Conservation (phyloP, 2,888 invertebrate genomes). For the Ichneumoninae sp. region DNA sequence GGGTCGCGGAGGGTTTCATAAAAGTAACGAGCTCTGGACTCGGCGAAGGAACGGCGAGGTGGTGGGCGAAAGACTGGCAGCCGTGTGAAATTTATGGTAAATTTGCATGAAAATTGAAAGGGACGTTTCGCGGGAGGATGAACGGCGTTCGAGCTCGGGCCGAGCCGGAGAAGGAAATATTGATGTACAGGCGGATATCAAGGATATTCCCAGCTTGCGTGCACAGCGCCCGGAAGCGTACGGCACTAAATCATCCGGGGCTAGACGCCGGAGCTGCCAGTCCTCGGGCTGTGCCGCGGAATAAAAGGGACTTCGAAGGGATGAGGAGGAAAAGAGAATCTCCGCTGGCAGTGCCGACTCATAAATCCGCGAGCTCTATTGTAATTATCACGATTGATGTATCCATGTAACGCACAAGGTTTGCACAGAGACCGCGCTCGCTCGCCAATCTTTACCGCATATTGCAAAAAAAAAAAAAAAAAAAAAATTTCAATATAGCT, state of each 20-base stretch:
- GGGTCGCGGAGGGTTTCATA: constrained; percentile 29
- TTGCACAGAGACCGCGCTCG: not conserved
- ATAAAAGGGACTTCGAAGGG: constrained; percentile 21
- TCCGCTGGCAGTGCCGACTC: constrained; percentile 8
- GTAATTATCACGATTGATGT: constrained; percentile 36
- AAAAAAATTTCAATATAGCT: not conserved
- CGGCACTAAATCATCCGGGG: constrained; percentile 52
- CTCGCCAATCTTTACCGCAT: not conserved
- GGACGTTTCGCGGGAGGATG: constrained; percentile 51
- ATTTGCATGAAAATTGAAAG: constrained; percentile 72
- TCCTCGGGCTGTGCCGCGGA: constrained; percentile 24
- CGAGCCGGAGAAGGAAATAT: constrained; percentile 49
- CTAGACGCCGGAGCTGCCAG: constrained; percentile 47
- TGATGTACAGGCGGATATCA: constrained; percentile 68
- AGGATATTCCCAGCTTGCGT: constrained; percentile 66
- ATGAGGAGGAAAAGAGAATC: constrained; percentile 23
- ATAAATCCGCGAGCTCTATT: constrained; percentile 33
- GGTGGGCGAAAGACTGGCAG: constrained; percentile 32
- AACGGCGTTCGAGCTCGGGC: constrained; percentile 22
- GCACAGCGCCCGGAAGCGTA: constrained; percentile 50
- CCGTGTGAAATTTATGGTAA: constrained; percentile 51
- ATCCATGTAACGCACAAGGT: constrained; percentile 26
- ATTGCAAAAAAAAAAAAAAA: constrained; percentile 3
- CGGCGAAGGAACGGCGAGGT: constrained; percentile 16
- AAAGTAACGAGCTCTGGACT: constrained; percentile 23